Percentiles rank a stretch among this genome's conserved stretches.
Conservation (phyloP, 2,113 vertebrate species). For the Ammodytes marinus region DNA sequence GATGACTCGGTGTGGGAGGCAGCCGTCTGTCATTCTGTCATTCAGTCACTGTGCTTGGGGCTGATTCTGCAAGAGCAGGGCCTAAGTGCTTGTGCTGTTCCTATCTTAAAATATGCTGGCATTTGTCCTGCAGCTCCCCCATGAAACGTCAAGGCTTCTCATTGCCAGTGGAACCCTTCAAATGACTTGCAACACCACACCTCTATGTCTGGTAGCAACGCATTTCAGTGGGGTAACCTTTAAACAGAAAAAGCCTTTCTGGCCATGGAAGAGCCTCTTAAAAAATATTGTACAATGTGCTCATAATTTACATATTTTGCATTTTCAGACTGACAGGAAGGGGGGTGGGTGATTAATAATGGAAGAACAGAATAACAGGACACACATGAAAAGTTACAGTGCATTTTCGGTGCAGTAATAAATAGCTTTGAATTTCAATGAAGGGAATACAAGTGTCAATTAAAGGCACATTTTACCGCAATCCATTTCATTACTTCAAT, state of each 20-base stretch:
- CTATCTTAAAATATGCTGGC: conserved; percentile 51
- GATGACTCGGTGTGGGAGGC: conserved; percentile 47
- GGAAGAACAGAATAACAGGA: background rate
- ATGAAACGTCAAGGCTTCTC: conserved; percentile 56
- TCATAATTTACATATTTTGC: background rate
- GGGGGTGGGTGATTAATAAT: background rate
- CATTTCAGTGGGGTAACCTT: background rate
- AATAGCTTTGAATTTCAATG: background rate
- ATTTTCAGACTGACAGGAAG: background rate
- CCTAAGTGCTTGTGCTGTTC: conserved; percentile 23
- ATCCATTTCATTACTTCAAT: background rate
- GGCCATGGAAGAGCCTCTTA: background rate
- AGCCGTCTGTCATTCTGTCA: conserved; percentile 49
- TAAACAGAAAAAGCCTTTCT: background rate
- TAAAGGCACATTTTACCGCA: background rate
- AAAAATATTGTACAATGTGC: background rate
- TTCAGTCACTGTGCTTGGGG: conserved; percentile 10
- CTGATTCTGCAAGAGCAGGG: conserved; percentile 30
- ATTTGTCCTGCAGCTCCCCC: conserved; percentile 23
- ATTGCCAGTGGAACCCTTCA: conserved; percentile 36
- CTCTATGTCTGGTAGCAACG: background rate
- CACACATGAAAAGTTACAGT: background rate
- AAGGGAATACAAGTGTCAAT: background rate
- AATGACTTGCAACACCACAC: background rate
- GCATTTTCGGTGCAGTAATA: background rate